A percentile compares a stretch with the other conserved stretches of the same genome.
These are phyloP conservation scores for Trematocara stigmaticum DNA, from an alignment of 2,113 vertebrate species.

Conservation along the genomic window DNA sequence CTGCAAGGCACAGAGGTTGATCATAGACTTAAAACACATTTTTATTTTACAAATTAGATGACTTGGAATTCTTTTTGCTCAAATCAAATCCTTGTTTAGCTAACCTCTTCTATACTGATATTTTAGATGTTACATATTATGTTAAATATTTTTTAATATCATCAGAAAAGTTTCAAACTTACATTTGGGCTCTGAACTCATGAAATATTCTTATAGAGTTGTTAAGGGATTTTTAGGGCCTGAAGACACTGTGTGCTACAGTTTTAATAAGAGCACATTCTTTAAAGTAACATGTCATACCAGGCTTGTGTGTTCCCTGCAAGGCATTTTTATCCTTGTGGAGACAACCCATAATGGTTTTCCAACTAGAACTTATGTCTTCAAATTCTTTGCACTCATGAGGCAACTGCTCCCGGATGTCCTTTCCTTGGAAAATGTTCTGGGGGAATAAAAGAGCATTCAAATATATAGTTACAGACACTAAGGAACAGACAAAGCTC, in stretches of 20 bases:
- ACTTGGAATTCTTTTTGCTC: background rate
- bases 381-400: slow-evolving; percentile 79
- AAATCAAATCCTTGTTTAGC: too few species aligned
- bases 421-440: slow-evolving; percentile 88
- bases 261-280: background rate
- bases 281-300: slow-evolving; percentile 50
- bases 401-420: slow-evolving; percentile 84
- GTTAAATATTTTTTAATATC: background rate
- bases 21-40: background rate
- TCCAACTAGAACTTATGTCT: slow-evolving; percentile 78
- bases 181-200: background rate
- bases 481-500: background rate
- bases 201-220: background rate
- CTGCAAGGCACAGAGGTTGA: slow-evolving; percentile 42
- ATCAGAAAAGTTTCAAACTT: background rate
- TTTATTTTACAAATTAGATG: background rate
- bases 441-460: slow-evolving; percentile 24
- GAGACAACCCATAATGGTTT: slow-evolving; percentile 76
- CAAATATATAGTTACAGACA: background rate
- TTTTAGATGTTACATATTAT: background rate
- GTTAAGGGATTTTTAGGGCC: background rate
- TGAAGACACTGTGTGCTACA: background rate
- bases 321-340: slow-evolving; percentile 77
- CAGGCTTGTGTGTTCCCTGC: slow-evolving; percentile 78
- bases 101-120: background rate